Evolutionary conservation across 2,113 vertebrate species (phyloP).

Genomic region (Carollia perspicillata): DNA sequence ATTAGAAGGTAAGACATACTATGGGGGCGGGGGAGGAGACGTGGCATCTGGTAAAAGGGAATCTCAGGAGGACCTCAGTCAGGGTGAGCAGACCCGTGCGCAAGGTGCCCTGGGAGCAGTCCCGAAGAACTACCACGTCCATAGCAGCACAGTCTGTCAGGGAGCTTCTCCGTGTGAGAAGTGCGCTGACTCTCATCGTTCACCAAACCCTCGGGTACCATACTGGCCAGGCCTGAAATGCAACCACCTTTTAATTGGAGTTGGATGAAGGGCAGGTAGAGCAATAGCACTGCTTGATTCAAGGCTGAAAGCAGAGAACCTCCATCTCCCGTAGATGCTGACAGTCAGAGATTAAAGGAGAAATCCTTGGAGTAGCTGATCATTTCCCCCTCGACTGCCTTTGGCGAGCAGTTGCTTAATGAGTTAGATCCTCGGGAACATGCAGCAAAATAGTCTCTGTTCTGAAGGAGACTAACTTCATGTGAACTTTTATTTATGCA

Average conservation of each 20-base stretch:
- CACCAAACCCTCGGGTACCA: background rate
- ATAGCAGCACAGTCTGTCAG: background rate
- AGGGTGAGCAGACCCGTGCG: background rate
- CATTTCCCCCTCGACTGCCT: background rate
- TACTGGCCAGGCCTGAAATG: background rate
- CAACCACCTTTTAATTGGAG: background rate
- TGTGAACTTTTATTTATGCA: background rate
- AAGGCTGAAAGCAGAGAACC: conserved; percentile 1
- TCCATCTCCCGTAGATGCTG: background rate
- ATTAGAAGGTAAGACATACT: background rate
- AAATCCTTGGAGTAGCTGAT: background rate
- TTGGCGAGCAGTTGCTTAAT: background rate
- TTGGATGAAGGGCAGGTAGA: background rate
- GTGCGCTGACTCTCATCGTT: background rate
- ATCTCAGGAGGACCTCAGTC: background rate
- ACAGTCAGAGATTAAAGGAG: background rate
- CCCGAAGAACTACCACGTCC: background rate
- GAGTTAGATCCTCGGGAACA: background rate
- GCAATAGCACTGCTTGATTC: background rate
- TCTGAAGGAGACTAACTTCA: conserved; percentile 16
- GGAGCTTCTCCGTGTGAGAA: background rate
- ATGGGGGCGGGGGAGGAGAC: background rate
- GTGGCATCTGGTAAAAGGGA: background rate
- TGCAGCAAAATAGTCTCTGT: background rate
- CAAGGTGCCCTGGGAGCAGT: background rate